Percentiles rank a stretch among this genome's conserved stretches.
phyloP scores from a whole-genome alignment of 2,797 vertebrate species.

The Pachyuromys duprasi region DNA sequence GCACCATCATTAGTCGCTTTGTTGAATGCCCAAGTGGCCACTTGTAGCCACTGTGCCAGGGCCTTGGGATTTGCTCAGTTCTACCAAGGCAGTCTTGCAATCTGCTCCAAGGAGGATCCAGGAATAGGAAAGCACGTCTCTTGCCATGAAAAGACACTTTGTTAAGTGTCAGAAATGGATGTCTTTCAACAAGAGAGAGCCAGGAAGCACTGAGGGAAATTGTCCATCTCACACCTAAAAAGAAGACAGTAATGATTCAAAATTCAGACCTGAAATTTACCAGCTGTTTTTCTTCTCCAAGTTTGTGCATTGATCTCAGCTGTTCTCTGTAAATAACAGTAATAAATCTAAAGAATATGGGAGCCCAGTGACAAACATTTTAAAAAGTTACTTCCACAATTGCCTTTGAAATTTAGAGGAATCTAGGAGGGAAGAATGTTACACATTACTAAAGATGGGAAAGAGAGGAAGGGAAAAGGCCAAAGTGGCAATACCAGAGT shows the following conservation, averaged over 20 bases:
- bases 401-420: not conserved
- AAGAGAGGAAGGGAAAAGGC: not conserved
- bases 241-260: slow-evolving; percentile 54
- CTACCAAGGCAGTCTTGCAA: not conserved
- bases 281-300: not conserved
- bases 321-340: slow-evolving; percentile 45
- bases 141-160: slow-evolving; percentile 23
- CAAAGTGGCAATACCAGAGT: not conserved
- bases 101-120: slow-evolving; percentile 23
- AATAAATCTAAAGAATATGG: not conserved
- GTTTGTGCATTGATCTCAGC: not conserved
- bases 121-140: slow-evolving; percentile 16
- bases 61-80: not conserved
- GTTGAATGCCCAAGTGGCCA: not conserved
- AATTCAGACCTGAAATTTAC: slow-evolving; percentile 47
- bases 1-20: slow-evolving; percentile 44
- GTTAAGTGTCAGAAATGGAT: slow-evolving; percentile 66
- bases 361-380: not conserved
- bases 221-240: slow-evolving; percentile 35
- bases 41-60: not conserved
- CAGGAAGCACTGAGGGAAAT: slow-evolving; percentile 1
- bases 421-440: not conserved
- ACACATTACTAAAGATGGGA: not conserved
- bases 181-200: slow-evolving; percentile 57
- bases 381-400: not conserved